Percentiles rank a stretch among this genome's conserved stretches.
Conservation (phyloP, 2,113 vertebrate species). For the Alaudala cheleensis region DNA sequence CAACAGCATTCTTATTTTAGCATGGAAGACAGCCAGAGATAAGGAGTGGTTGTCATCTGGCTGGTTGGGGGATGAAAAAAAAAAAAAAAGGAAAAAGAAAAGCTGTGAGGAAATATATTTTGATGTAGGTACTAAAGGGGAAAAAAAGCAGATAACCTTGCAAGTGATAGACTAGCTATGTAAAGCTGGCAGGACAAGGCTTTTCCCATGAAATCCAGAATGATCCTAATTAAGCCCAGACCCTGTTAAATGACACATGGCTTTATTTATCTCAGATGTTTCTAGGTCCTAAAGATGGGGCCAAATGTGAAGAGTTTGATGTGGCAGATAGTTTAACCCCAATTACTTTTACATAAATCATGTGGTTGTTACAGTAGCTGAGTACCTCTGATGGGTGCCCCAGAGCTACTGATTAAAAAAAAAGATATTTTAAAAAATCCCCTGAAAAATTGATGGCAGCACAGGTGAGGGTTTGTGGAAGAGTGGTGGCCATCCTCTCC, state of each 20-base stretch:
- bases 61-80: neutral
- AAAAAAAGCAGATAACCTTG: neutral
- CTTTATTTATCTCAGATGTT: constrained; percentile 71
- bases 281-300: constrained; percentile 53
- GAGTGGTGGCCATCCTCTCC: neutral
- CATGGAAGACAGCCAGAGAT: constrained; percentile 59
- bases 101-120: constrained; percentile 20
- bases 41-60: constrained; percentile 50
- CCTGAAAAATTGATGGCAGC: neutral
- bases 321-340: constrained; percentile 62
- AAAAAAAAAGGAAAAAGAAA: neutral
- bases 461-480: neutral
- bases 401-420: neutral
- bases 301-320: constrained; percentile 59
- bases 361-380: neutral
- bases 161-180: neutral
- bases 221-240: constrained; percentile 57
- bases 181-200: constrained; percentile 15
- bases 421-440: neutral
- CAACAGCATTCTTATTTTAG: constrained; percentile 48
- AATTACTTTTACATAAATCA: constrained; percentile 68
- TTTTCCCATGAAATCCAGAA: constrained; percentile 35
- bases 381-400: neutral
- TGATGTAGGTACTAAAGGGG: neutral
- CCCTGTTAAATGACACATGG: constrained; percentile 28